Evolutionary conservation across 2,113 vertebrate species (phyloP), one percentile per base, ranked within the genome.

Genomic region (Plotosus lineatus): DNA sequence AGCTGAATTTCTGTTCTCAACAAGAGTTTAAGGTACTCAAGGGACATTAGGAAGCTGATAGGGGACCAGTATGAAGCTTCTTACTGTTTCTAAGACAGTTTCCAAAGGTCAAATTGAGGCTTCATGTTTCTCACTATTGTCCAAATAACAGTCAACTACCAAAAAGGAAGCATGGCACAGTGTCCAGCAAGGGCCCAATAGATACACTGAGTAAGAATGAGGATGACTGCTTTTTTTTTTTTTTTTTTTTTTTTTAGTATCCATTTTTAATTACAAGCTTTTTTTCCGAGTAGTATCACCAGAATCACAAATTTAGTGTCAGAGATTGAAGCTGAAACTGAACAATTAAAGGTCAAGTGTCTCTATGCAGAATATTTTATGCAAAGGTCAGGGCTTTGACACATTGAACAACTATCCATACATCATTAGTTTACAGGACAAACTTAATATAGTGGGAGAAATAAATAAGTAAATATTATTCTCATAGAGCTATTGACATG

Each of bases 41-140:
- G 56, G 53, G 78, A 72, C 56, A 51, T 58, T 66, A 7, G 50
- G 56, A 76, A 75, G 65, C 76, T 63, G 72, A 85, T 77, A 73
- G 55, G 44, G 77, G 14, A 75, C 5, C 23, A 21, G 55, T 46
- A 60, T 80, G 81, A 81, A 56, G 51, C 15, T 65, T 75, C 69
- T 81, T 66, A 46, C 80, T 87, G 82, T 79, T 83, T 69, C 69
- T 63, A 31, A 72, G 75, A 75, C 53, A 76, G 60, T 66, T 9
- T 23, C 58, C 38, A 72, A 56, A 81, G 81, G 76, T 83, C 56
- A 80, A 73, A 79, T 63, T 73, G 48, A 56, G 77, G 83, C 71
- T 38, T 86, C 79, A 53, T 46, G 19, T 86, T 88, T 86, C 85
- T 78, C 15, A 11, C 66, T 48, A 71, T 81, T 82, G 56, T 77